These are phyloP conservation scores for Phragmatobia fuliginosa DNA, from an alignment of 2,888 invertebrate species.

Conservation along the genomic window DNA sequence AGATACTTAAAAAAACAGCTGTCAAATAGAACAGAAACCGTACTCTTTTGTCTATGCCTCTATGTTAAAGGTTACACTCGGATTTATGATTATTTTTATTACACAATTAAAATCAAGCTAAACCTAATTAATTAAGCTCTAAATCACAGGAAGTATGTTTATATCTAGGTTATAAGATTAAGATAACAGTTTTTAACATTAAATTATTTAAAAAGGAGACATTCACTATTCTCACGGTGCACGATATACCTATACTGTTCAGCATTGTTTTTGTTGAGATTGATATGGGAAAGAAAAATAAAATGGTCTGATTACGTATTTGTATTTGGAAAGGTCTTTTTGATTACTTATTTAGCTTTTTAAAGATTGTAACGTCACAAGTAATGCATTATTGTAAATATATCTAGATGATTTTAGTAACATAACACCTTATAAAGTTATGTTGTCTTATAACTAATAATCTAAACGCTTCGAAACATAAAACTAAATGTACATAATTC, in stretches of 20 bases:
- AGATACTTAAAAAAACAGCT: not conserved
- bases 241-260: slow-evolving; percentile 20
- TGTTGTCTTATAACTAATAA: not conserved
- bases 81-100: not conserved
- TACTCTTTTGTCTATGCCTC: too few species aligned
- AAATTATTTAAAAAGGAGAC: slow-evolving; percentile 25
- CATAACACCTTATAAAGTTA: not conserved
- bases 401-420: too few species aligned
- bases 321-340: not conserved
- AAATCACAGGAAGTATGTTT: slow-evolving; percentile 14
- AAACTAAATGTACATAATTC: too few species aligned
- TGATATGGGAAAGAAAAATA: not conserved
- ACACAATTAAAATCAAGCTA: not conserved
- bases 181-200: slow-evolving; percentile 27
- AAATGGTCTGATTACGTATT: not conserved
- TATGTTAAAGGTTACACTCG: not conserved
- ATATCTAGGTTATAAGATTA: slow-evolving; percentile 17
- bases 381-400: too few species aligned
- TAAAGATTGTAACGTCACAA: not conserved
- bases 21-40: not conserved
- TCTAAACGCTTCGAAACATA: not conserved
- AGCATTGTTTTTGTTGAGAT: slow-evolving; percentile 16
- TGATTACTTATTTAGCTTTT: not conserved
- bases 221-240: slow-evolving; percentile 20
- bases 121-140: not conserved